These are phyloP conservation scores for Calliopum simillimum DNA, from an alignment of 2,888 invertebrate species.

Conservation along the genomic window DNA sequence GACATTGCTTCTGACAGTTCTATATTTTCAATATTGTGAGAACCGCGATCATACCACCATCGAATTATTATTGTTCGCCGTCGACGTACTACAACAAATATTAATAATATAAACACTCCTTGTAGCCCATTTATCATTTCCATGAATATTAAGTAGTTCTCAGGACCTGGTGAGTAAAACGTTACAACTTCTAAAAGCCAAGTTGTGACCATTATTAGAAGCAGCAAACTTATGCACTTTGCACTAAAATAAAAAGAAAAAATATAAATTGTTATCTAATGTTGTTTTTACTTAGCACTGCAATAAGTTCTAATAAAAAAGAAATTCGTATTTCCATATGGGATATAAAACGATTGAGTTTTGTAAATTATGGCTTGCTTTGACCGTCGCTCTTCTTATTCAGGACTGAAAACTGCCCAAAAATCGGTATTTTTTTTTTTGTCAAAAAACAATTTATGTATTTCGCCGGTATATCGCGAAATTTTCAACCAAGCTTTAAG, in stretches of 20 bases:
- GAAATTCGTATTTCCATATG: too few relatives aligned
- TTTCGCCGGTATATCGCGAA: too few relatives aligned
- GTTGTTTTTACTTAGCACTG: too few relatives aligned
- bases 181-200: conserved; percentile 80
- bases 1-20: conserved; percentile 36
- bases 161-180: conserved; percentile 65
- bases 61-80: conserved; percentile 61
- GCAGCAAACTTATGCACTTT: conserved; percentile 69
- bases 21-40: conserved; percentile 55
- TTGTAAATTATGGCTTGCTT: too few relatives aligned
- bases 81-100: conserved; percentile 70
- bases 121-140: conserved; percentile 78
- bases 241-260: conserved; percentile 53
- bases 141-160: conserved; percentile 72
- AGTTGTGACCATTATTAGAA: conserved; percentile 76
- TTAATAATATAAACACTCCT: conserved; percentile 75
- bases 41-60: conserved; percentile 66
- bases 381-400: too few relatives aligned
- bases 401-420: too few relatives aligned
- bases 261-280: too few relatives aligned
- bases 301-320: too few relatives aligned
- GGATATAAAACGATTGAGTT: too few relatives aligned
- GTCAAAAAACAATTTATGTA: too few relatives aligned
- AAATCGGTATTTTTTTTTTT: too few relatives aligned
- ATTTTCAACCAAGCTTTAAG: too few relatives aligned